Evolutionary conservation across 2,888 invertebrate species (phyloP), one percentile per base, ranked within the genome.

Genomic region (Phaedon cochleariae): DNA sequence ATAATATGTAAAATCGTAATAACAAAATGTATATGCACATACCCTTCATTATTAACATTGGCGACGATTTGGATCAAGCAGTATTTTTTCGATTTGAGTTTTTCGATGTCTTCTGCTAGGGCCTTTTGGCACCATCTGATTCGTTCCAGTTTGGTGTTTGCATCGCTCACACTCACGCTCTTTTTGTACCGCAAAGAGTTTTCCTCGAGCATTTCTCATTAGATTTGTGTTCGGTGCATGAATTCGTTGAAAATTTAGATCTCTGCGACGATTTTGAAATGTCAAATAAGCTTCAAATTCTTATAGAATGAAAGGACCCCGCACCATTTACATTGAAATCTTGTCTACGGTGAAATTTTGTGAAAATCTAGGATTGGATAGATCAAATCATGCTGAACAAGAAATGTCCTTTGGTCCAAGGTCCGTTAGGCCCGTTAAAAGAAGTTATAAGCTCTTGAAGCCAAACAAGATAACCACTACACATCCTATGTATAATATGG

Each of bases 1-100:
- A n/a, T n/a, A n/a, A n/a, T n/a, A n/a, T 26, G 3, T 26, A 26
- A 5, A 26, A 26, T 26, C 26, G 26, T 26, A 26, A 26, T 5
- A 26, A 7, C 7, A 26, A 26, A 55, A 31, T 12, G 12, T 12
- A 41, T 15, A 21, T 22, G 22, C 12, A 63, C 61, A 26, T 46
- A 65, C 65, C 61, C 46, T 46, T 45, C 17, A 31, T 17, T 49
- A 1, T 46, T 10, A 10, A 26, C 49, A 17, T 21, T 15, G n/a
- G n/a, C 57, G 15, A 6, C 51, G 5, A 21, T 37, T 10, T 22
- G 53, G 29, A 67, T 60, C 49, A 67, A 37, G 53, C 60, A 63
- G 26, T 67, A 67, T 31, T 58, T 60, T 62, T 72, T 75, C 15
- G 66, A 55, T 29, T 60, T 60, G 22, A 73, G 59, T 37, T 65